These are phyloP conservation scores for Zoanthus gigantus DNA, from an alignment of 92 coral and sea anemone species.

Conservation along the genomic window DNA sequence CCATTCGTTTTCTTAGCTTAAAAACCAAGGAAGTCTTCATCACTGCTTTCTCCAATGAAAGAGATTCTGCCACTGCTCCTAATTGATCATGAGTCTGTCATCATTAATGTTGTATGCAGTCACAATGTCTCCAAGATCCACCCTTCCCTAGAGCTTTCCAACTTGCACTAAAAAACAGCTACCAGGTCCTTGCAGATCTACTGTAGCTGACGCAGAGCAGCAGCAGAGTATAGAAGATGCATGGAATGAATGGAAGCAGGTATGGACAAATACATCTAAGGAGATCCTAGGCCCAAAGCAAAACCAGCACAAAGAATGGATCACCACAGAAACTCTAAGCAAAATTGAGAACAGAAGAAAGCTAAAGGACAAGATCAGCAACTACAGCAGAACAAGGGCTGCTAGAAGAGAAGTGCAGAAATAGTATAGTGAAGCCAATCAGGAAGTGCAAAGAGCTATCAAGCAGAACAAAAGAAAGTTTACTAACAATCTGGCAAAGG, in stretches of 20 bases:
- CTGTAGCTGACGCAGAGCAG: constrained; percentile 17
- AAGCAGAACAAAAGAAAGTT: constrained; percentile 20
- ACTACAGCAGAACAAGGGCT: constrained; percentile 50
- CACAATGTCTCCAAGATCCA: constrained; percentile 16
- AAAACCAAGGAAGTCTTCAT: too few relatives aligned
- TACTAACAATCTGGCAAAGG: constrained; percentile 12
- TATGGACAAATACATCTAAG: constrained; percentile 29
- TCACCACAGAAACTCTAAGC: constrained; percentile 22
- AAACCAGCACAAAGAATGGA: constrained; percentile 39
- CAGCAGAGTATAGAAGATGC: constrained; percentile 25
- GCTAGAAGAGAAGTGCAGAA: constrained; percentile 45
- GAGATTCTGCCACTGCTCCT: too few relatives aligned
- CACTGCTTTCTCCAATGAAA: too few relatives aligned
- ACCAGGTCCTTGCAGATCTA: constrained; percentile 36
- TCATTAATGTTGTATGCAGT: too few relatives aligned
- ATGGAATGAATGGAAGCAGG: constrained; percentile 30
- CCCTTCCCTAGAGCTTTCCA: constrained; percentile 39
- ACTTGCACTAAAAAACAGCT: constrained; percentile 35
- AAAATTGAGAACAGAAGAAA: constrained; percentile 31
- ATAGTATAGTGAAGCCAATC: constrained; percentile 29
- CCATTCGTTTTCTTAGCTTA: too few relatives aligned
- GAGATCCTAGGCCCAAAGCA: constrained; percentile 20
- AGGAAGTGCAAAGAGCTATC: constrained; percentile 43
- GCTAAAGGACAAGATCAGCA: constrained; percentile 38
- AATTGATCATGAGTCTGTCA: too few relatives aligned